phyloP scores from a whole-genome alignment of 2,113 vertebrate species.

The Danionella cerebrum region DNA sequence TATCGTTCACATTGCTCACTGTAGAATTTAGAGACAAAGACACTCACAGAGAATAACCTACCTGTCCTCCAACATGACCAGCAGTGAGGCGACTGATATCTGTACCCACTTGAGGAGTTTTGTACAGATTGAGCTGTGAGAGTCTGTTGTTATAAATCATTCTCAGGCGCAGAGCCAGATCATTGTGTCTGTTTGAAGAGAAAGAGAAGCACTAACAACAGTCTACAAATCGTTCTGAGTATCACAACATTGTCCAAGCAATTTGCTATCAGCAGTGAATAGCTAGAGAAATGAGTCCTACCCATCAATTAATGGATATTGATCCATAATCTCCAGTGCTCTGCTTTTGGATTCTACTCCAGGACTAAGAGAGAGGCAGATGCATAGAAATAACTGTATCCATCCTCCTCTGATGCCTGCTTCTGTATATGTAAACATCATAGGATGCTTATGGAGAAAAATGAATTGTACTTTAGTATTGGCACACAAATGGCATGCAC shows the following conservation, averaged over 20 bases:
- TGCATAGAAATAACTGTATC: background rate
- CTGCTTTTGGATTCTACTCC: conserved; percentile 35
- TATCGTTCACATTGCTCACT: too few relatives aligned
- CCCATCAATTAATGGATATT: conserved; percentile 74
- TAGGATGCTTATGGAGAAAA: background rate
- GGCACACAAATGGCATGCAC: background rate
- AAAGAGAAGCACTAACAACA: background rate
- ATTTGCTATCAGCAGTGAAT: background rate
- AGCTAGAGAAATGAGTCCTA: conserved; percentile 43
- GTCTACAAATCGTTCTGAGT: background rate
- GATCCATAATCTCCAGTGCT: conserved; percentile 62
- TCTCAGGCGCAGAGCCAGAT: conserved; percentile 73
- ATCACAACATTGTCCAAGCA: background rate
- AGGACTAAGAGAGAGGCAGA: conserved; percentile 14
- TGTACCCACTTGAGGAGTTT: conserved; percentile 63
- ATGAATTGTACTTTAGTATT: background rate
- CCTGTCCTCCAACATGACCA: conserved; percentile 83
- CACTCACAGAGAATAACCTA: conserved; percentile 49
- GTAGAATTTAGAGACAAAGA: too few relatives aligned
- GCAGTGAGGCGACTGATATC: conserved; percentile 71
- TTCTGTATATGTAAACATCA: conserved; percentile 16
- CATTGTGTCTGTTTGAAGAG: conserved; percentile 74
- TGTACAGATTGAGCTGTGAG: conserved; percentile 61
- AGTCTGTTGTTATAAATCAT: conserved; percentile 62
- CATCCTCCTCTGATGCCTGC: background rate